Conservation (phyloP, 2,797 vertebrate genomes). For the Sebastes minor region DNA sequence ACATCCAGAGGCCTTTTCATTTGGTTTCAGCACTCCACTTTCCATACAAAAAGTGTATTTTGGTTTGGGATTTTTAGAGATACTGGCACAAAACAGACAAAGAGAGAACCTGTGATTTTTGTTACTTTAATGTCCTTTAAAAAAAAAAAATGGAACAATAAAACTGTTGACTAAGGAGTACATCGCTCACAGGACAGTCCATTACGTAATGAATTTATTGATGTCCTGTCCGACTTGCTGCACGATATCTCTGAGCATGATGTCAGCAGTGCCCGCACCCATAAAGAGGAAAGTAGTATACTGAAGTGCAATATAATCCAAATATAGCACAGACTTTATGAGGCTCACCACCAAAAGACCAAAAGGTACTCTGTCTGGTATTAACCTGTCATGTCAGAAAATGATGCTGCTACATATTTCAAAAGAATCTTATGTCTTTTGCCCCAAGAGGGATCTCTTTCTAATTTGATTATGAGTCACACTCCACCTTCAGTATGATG, state of each 20-base stretch:
- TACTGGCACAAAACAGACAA: neutral
- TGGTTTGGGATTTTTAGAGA: neutral
- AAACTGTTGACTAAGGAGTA: conserved; percentile 47
- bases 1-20: conserved; percentile 46
- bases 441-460: neutral
- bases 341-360: neutral
- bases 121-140: neutral
- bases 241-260: conserved; percentile 38
- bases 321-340: conserved; percentile 42
- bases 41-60: neutral
- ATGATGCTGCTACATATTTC: neutral
- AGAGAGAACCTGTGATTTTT: neutral
- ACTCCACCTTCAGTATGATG: neutral
- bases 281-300: neutral
- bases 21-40: conserved; percentile 20
- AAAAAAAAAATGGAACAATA: conserved; percentile 21
- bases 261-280: conserved; percentile 48
- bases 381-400: conserved; percentile 20
- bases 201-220: conserved; percentile 76
- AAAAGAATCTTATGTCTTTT: neutral
- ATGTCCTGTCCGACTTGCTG: conserved; percentile 49
- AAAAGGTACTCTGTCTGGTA: conserved; percentile 1
- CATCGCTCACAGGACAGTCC: conserved; percentile 44
- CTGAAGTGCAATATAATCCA: conserved; percentile 22
- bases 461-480: conserved; percentile 8